Percentiles rank a stretch among this genome's conserved stretches.
phyloP scores from a whole-genome alignment of 2,888 invertebrate species.

The Drosophila kokeensis region DNA sequence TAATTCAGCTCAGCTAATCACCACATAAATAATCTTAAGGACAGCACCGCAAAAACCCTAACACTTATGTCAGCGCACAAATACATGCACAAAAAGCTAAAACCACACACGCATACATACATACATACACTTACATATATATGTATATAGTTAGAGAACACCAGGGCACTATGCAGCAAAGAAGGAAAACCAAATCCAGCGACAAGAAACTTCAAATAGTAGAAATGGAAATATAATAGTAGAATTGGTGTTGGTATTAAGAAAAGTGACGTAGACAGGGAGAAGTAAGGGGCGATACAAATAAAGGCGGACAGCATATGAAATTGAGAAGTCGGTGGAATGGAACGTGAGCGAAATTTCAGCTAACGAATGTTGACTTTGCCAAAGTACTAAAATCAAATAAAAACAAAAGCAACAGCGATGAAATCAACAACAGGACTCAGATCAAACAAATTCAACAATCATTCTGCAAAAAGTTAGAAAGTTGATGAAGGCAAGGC shows the following conservation, averaged over 20 bases:
- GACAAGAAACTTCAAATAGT: constrained; percentile 9
- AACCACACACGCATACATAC: constrained; percentile 12
- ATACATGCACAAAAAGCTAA: background rate
- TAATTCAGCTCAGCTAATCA: constrained; percentile 83
- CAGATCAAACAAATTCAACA: constrained; percentile 60
- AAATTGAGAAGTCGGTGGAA: constrained; percentile 69
- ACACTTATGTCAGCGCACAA: constrained; percentile 18
- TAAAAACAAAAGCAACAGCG: constrained; percentile 61
- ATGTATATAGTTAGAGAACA: constrained; percentile 18
- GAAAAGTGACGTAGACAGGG: constrained; percentile 14
- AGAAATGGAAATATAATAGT: constrained; percentile 3
- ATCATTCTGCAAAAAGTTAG: constrained; percentile 48
- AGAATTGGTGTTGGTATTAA: constrained; percentile 3
- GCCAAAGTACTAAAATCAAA: constrained; percentile 75
- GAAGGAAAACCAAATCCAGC: constrained; percentile 35
- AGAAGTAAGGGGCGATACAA: constrained; percentile 45
- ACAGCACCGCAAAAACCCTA: constrained; percentile 42
- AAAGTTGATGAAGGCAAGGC: constrained; percentile 42
- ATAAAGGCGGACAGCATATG: constrained; percentile 50
- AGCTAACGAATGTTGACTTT: constrained; percentile 79
- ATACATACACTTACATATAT: constrained; percentile 15
- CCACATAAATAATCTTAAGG: constrained; percentile 83
- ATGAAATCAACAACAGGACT: constrained; percentile 40
- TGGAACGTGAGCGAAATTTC: constrained; percentile 75
- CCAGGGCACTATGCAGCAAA: constrained; percentile 33